A percentile compares a stretch with the other conserved stretches of the same genome.
These are phyloP conservation scores for Tautogolabrus adspersus DNA, from an alignment of 2,113 vertebrate species.

Conservation along the genomic window DNA sequence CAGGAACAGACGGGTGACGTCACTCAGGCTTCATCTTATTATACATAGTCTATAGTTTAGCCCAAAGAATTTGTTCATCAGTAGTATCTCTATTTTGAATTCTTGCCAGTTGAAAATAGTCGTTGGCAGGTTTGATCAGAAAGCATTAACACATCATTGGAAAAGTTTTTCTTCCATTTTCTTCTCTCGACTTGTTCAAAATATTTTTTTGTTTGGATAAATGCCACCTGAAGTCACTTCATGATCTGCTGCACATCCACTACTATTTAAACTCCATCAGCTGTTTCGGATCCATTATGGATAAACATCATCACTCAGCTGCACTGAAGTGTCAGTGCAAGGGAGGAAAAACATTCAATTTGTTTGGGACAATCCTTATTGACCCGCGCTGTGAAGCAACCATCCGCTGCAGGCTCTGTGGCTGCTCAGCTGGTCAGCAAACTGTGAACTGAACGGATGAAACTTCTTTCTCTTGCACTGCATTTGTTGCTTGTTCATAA, in stretches of 20 bases:
- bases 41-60: too few species aligned
- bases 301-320: slow-evolving; percentile 29
- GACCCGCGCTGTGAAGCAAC: slow-evolving; percentile 22
- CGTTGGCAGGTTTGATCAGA: too few species aligned
- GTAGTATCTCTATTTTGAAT: too few species aligned
- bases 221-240: slow-evolving; percentile 33
- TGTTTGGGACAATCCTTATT: slow-evolving; percentile 49
- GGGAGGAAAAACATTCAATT: slow-evolving; percentile 34
- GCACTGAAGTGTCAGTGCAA: slow-evolving; percentile 7
- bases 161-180: too few species aligned
- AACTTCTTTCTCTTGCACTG: not conserved
- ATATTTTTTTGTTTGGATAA: not conserved
- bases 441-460: not conserved
- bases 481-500: not conserved
- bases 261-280: slow-evolving; percentile 30
- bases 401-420: not conserved
- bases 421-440: not conserved
- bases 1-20: too few species aligned
- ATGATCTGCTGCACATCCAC: slow-evolving; percentile 22
- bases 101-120: too few species aligned
- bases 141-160: too few species aligned
- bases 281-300: slow-evolving; percentile 22
- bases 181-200: too few species aligned
- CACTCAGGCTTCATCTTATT: too few species aligned
- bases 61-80: too few species aligned